Percentiles rank a stretch among this genome's conserved stretches.
Evolutionary conservation across 1,140 invertebrate species (phyloP).

Genomic region (Nebria ingens): DNA sequence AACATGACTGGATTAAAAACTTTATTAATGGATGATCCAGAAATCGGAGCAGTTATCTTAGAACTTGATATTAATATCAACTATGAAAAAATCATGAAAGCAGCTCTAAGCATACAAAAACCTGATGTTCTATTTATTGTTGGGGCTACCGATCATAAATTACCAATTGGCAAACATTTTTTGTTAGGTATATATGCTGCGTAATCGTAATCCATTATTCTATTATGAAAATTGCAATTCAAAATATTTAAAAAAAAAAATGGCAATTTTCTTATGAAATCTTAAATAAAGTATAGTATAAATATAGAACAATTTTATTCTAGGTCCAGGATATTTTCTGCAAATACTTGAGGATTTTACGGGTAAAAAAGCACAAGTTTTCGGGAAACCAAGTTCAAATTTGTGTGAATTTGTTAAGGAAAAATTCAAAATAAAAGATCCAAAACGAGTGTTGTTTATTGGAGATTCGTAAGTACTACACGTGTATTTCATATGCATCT

Average conservation of each 20-base stretch:
- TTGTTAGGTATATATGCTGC: background rate
- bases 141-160: constrained; percentile 18
- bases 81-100: constrained; percentile 21
- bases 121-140: constrained; percentile 24
- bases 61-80: constrained; percentile 23
- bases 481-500: background rate
- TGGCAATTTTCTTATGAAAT: background rate
- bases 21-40: constrained; percentile 15
- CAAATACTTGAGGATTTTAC: constrained; percentile 19
- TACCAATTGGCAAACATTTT: constrained; percentile 13
- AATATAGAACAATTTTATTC: background rate
- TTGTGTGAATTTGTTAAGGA: constrained; percentile 20
- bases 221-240: too few species aligned
- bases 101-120: constrained; percentile 19
- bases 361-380: constrained; percentile 16
- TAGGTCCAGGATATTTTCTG: constrained; percentile 21
- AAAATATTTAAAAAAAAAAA: background rate
- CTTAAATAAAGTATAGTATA: background rate
- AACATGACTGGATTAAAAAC: background rate
- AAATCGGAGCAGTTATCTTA: constrained; percentile 25
- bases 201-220: constrained; percentile 9
- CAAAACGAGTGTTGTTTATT: constrained; percentile 16
- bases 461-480: constrained; percentile 24
- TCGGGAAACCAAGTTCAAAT: constrained; percentile 23
- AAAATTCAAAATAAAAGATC: constrained; percentile 15